These are phyloP conservation scores for Chironomus tepperi DNA, from an alignment of 1,140 invertebrate species.

Conservation along the genomic window DNA sequence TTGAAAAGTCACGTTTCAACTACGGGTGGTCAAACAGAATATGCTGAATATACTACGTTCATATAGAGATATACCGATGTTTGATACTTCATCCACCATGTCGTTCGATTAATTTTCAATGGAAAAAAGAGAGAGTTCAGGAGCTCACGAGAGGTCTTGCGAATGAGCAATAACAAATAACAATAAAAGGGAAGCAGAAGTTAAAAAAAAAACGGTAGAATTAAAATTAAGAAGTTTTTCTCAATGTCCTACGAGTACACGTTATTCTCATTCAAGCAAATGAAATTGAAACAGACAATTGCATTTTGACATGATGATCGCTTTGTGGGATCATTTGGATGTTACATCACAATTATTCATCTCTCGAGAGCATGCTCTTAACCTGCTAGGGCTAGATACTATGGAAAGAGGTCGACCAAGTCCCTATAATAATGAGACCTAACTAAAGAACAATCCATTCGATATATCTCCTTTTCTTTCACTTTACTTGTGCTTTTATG, in stretches of 20 bases:
- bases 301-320: too few relatives aligned
- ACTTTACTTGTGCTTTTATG: too few relatives aligned
- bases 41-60: background rate
- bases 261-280: background rate
- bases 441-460: too few relatives aligned
- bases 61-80: background rate
- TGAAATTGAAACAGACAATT: too few relatives aligned
- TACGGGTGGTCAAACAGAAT: background rate
- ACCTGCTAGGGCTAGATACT: too few relatives aligned
- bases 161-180: background rate
- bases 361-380: too few relatives aligned
- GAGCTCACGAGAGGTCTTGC: background rate
- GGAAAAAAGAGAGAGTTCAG: constrained; percentile 12
- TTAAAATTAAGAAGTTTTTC: constrained; percentile 9
- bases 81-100: background rate
- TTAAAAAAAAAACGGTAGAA: background rate
- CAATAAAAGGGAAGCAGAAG: background rate
- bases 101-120: background rate
- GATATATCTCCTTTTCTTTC: too few relatives aligned
- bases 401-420: too few relatives aligned
- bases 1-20: background rate
- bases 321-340: too few relatives aligned
- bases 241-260: background rate
- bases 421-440: too few relatives aligned
- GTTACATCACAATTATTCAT: too few relatives aligned